Percentiles rank a stretch among this genome's conserved stretches.
Evolutionary conservation across 2,797 vertebrate species (phyloP).

Genomic region (Acanthurus lineatus): DNA sequence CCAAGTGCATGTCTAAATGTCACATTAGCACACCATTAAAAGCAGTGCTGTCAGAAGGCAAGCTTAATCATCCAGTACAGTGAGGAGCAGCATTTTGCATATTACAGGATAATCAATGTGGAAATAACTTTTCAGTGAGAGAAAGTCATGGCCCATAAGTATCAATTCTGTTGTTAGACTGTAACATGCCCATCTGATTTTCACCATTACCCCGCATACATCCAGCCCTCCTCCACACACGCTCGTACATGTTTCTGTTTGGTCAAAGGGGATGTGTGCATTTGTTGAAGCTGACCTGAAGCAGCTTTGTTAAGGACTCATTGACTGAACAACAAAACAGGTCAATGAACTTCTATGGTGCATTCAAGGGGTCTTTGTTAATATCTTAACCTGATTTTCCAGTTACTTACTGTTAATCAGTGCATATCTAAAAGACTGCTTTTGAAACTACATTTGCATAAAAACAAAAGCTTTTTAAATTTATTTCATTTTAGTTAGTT

Average conservation of each 20-base stretch:
- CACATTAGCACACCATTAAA: constrained; percentile 37
- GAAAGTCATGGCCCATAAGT: constrained; percentile 28
- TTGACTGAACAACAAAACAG: constrained; percentile 42
- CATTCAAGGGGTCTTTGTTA: constrained; percentile 37
- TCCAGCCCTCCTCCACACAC: constrained; percentile 9
- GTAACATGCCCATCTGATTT: constrained; percentile 40
- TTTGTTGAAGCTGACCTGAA: constrained; percentile 47
- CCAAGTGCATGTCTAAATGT: constrained; percentile 18
- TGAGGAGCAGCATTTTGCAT: constrained; percentile 36
- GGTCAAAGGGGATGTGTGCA: constrained; percentile 33
- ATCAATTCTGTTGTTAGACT: constrained; percentile 21
- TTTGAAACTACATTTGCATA: not conserved
- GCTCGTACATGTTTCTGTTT: constrained; percentile 24
- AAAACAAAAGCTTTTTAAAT: not conserved
- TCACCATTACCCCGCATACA: not conserved
- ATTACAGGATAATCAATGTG: constrained; percentile 46
- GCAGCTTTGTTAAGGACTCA: constrained; percentile 60
- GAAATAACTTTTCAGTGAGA: constrained; percentile 27
- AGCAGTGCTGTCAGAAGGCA: constrained; percentile 31
- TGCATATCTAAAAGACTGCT: not conserved
- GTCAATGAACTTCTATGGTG: constrained; percentile 59
- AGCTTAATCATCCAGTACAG: constrained; percentile 35
- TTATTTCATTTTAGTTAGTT: not conserved
- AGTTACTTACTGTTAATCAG: constrained; percentile 26
- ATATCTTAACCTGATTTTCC: constrained; percentile 37